Conservation (phyloP, 2,797 vertebrate genomes). For the Sebastes vulpes region DNA sequence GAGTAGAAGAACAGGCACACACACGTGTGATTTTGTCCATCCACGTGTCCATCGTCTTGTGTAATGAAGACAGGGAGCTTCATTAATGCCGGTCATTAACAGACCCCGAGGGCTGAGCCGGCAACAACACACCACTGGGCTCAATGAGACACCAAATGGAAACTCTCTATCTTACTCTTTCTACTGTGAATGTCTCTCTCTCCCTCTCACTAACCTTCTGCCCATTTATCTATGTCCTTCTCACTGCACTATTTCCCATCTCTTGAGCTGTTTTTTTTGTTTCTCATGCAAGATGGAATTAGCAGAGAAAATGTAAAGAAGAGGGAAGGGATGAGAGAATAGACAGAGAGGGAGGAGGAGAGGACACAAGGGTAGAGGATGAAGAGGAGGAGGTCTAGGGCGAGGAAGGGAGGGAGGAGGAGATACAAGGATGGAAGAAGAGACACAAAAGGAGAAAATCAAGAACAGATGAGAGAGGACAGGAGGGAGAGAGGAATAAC, state of each 20-base stretch:
- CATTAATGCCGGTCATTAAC: constrained; percentile 62
- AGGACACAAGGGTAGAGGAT: background rate
- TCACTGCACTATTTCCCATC: constrained; percentile 13
- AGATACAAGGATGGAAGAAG: background rate
- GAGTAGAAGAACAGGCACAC: background rate
- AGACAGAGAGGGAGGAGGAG: background rate
- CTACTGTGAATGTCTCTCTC: constrained; percentile 14
- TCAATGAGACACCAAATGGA: constrained; percentile 54
- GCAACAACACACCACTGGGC: constrained; percentile 26
- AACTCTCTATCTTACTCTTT: constrained; percentile 1
- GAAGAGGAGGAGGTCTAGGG: background rate
- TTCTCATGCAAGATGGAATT: background rate
- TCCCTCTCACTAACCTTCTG: background rate
- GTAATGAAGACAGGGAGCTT: constrained; percentile 43
- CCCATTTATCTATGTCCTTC: constrained; percentile 36
- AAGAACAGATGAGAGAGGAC: background rate
- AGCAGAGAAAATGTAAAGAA: background rate
- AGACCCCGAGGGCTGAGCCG: constrained; percentile 42
- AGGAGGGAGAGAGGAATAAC: background rate
- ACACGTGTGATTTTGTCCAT: background rate
- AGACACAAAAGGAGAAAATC: background rate
- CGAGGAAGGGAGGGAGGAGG: background rate
- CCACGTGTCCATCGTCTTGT: background rate
- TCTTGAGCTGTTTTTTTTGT: background rate
- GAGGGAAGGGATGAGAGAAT: background rate